A percentile compares a stretch with the other conserved stretches of the same genome.
These are phyloP conservation scores for Bimastos eiseni DNA, from an alignment of 2,888 invertebrate species.

Conservation along the genomic window DNA sequence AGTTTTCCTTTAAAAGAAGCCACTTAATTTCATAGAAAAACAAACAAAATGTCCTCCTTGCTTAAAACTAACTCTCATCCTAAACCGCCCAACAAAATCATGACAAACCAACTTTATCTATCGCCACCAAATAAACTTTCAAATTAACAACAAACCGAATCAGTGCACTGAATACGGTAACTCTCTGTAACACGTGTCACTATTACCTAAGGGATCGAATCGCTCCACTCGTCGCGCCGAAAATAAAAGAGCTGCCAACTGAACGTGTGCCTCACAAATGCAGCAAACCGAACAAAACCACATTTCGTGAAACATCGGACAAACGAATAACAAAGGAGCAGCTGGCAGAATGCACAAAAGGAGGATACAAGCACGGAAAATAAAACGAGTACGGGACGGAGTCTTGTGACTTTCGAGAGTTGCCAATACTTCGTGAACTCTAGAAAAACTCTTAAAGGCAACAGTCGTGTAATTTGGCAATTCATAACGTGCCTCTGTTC, in stretches of 20 bases:
- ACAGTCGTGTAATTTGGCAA: not conserved
- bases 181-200: not conserved
- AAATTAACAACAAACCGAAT: not conserved
- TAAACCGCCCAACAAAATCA: not conserved
- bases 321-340: not conserved
- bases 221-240: not conserved
- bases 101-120: not conserved
- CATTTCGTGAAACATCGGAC: not conserved
- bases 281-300: not conserved
- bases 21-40: not conserved
- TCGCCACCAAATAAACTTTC: not conserved
- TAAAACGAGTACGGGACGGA: not conserved
- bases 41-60: not conserved
- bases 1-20: not conserved
- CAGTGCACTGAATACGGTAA: not conserved
- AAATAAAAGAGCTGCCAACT: not conserved
- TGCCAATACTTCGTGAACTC: not conserved
- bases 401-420: not conserved
- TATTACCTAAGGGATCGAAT: slow-evolving; percentile 13
- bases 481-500: not conserved
- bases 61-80: not conserved
- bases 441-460: not conserved
- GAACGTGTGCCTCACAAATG: slow-evolving; percentile 5
- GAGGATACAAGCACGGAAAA: not conserved
- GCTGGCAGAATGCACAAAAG: not conserved